A percentile compares a stretch with the other conserved stretches of the same genome.
These are phyloP conservation scores for Aelia acuminata DNA, from an alignment of 2,888 invertebrate genomes.

Conservation along the genomic window DNA sequence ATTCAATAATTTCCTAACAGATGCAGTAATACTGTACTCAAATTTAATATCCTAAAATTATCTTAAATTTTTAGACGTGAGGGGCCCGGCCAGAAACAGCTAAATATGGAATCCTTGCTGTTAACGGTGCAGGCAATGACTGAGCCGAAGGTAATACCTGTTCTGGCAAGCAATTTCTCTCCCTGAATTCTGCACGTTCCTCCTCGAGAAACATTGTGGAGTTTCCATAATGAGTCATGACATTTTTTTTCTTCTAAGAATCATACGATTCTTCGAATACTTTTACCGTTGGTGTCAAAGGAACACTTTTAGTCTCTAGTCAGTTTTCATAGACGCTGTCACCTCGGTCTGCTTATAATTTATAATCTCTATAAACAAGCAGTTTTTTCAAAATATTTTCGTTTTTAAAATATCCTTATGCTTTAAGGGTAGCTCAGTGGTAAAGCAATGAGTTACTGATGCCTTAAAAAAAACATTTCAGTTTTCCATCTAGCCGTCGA, in stretches of 20 bases:
- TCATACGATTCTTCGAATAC: background rate
- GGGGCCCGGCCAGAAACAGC: background rate
- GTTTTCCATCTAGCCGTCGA: no score
- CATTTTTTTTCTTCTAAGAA: background rate
- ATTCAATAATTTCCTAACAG: no score
- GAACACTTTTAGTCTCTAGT: background rate
- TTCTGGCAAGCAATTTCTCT: background rate
- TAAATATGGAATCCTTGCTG: background rate
- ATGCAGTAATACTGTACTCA: no score
- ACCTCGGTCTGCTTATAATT: no score
- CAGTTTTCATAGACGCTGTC: no score
- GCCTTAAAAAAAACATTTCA: no score
- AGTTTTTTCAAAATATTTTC: no score
- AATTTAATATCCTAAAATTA: no score
- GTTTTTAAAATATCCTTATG: no score
- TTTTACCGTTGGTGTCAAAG: background rate
- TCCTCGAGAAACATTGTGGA: background rate
- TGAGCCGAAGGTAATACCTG: constrained; percentile 7
- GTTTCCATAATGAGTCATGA: constrained; percentile 2
- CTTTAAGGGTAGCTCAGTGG: no score
- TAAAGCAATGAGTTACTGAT: no score
- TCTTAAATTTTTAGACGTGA: background rate
- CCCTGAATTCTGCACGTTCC: background rate
- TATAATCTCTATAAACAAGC: no score
- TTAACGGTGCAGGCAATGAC: background rate